Evolutionary conservation across 2,797 vertebrate genomes (phyloP), one percentile per base, ranked within the genome.

Genomic region (Echeneis naucrates): DNA sequence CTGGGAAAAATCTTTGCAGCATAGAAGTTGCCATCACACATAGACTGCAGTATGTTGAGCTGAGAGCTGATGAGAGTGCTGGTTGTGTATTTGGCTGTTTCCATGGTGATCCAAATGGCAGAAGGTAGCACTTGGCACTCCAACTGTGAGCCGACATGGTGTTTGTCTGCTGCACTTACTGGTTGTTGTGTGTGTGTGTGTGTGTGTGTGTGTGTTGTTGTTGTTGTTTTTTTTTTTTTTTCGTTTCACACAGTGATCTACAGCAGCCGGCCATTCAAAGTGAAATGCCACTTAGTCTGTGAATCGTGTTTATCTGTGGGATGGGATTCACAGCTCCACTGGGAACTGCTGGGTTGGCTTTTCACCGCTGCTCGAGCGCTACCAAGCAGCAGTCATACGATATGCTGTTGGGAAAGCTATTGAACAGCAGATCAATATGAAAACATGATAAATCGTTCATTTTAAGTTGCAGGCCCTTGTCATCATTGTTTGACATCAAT

Each of bases 31-130:
- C 77, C 54, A 67, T 85, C 79, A 71, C 68, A 75, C 69, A 74
- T 75, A 67, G 69, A 70, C 69, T 81, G 80, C 76, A 85, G 77
- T 67, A 55, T 74, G 81, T 64, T 24, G 69, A 74, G 70, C 42
- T 47, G 60, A n/a, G 74, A 68, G 64, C 78, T 1, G 86, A 88
- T 80, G 86, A 80, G 84, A 84, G 82, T 48, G 78, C 86, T 88
- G 70, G 45, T 74, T 89, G 87, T 93, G 87, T 93, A 89, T 86
- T 85, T 84, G 77, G 78, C 76, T 90, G 94, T 95, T 94, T 90
- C 93, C 88, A 93, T 94, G 91, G 93, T 58, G 87, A 95, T 86
- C 70, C 72, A 86, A 90, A 91, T 89, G 91, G 84, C 88, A 89
- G 88, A 81, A 92, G 86, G 86, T 85, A 87, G 79, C 50, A 51